phyloP scores from a whole-genome alignment of 2,113 vertebrate genomes.

The Marmota monax region DNA sequence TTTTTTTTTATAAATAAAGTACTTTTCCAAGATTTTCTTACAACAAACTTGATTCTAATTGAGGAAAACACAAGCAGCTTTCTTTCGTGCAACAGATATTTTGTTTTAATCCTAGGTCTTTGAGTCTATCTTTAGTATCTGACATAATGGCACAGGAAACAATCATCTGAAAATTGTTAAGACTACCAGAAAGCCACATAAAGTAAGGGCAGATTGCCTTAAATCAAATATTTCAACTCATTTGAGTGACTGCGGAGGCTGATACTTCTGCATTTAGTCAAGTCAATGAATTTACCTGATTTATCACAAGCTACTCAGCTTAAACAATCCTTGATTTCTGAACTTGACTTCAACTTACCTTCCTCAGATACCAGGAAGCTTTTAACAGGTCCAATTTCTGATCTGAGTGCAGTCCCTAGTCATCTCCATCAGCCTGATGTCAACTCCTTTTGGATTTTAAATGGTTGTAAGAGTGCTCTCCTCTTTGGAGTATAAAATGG shows the following conservation, averaged over 20 bases:
- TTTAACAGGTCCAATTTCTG: accelerated
- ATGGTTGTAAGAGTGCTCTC: background rate
- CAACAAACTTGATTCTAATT: background rate
- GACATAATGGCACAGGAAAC: slow-evolving; percentile 66
- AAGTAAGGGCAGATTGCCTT: background rate
- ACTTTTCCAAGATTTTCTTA: background rate
- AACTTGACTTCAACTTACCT: background rate
- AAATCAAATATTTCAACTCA: background rate
- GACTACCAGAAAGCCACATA: slow-evolving; percentile 26
- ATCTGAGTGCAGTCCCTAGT: background rate
- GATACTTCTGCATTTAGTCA: background rate
- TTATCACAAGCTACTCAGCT: background rate
- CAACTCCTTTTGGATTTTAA: background rate
- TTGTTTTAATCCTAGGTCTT: slow-evolving; percentile 71
- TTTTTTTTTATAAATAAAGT: background rate
- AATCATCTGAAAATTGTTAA: slow-evolving; percentile 65
- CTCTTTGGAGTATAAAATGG: background rate
- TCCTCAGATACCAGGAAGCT: background rate
- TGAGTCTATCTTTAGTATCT: slow-evolving; percentile 67
- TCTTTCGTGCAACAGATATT: slow-evolving; percentile 64
- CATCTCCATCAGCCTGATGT: background rate
- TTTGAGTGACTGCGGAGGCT: background rate
- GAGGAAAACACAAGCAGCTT: background rate
- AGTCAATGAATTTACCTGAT: background rate
- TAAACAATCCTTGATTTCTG: background rate